A percentile compares a stretch with the other conserved stretches of the same genome.
Conservation (phyloP, 2,888 invertebrate species). For the Hecatera dysodea region DNA sequence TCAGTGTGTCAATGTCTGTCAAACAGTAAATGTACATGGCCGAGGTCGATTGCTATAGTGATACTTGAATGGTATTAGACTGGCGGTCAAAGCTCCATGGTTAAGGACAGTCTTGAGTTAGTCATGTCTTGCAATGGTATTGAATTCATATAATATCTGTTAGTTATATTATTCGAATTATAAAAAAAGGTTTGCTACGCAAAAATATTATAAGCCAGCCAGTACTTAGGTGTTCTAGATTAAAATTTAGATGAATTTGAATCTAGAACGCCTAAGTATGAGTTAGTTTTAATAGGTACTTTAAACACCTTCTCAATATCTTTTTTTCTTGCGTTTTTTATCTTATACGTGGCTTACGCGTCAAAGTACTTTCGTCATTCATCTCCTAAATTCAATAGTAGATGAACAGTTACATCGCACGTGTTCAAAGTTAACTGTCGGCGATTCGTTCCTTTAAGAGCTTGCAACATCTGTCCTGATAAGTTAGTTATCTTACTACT, state of each 20-base stretch:
- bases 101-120: constrained; percentile 41
- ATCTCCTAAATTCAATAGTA: constrained; percentile 73
- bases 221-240: background rate
- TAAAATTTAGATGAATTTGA: too few species aligned
- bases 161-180: background rate
- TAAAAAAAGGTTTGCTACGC: background rate
- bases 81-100: constrained; percentile 30
- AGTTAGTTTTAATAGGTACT: background rate
- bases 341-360: constrained; percentile 32
- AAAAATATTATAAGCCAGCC: background rate
- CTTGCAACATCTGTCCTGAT: constrained; percentile 64
- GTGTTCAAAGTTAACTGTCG: constrained; percentile 79
- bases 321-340: background rate
- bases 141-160: constrained; percentile 13
- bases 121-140: constrained; percentile 22
- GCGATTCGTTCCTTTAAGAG: constrained; percentile 71
- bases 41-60: constrained; percentile 51
- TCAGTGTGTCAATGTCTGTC: constrained; percentile 54
- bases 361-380: constrained; percentile 71
- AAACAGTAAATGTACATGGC: constrained; percentile 16
- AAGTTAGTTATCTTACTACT: constrained; percentile 60
- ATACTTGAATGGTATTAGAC: constrained; percentile 54
- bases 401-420: constrained; percentile 72
- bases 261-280: background rate
- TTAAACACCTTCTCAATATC: background rate